A percentile compares a stretch with the other conserved stretches of the same genome.
Evolutionary conservation across 1,140 invertebrate species (phyloP).

Genomic region (Sarcophaga peregrina): DNA sequence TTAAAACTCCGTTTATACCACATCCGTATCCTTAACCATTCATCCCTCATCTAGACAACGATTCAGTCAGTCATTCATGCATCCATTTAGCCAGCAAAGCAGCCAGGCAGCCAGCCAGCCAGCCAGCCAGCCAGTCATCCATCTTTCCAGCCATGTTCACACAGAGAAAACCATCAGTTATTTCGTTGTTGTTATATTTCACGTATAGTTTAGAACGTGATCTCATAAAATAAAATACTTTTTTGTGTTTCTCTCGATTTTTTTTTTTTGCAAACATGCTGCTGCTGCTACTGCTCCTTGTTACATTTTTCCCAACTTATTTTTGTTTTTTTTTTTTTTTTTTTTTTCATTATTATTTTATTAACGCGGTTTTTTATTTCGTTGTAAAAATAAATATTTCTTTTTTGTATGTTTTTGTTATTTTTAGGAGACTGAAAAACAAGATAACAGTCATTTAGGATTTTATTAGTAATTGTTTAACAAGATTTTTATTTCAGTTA

Average conservation of each 20-base stretch:
- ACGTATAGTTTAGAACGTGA: constrained; percentile 40
- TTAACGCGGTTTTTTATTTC: constrained; percentile 20
- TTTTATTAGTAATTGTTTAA: constrained; percentile 21
- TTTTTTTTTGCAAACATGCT: neutral
- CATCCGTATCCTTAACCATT: neutral
- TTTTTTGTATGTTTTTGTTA: neutral
- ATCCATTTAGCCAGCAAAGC: neutral
- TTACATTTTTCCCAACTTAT: too few species aligned
- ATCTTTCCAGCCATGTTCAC: constrained; percentile 30
- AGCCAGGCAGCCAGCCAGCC: neutral
- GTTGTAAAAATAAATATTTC: neutral
- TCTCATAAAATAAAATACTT: constrained; percentile 36
- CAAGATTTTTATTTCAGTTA: neutral
- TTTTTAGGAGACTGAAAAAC: neutral
- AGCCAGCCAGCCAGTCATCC: neutral
- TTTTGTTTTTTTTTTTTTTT: neutral
- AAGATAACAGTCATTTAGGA: constrained; percentile 24
- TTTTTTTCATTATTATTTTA: constrained; percentile 3
- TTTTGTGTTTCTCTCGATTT: neutral
- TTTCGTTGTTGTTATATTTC: constrained; percentile 37
- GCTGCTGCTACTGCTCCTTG: too few species aligned
- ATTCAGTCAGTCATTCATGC: neutral
- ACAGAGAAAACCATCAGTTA: constrained; percentile 12
- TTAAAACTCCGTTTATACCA: constrained; percentile 28
- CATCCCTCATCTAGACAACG: too few species aligned